A percentile compares a stretch with the other conserved stretches of the same genome.
phyloP scores from a whole-genome alignment of 2,888 invertebrate genomes.

The Nezara viridula region DNA sequence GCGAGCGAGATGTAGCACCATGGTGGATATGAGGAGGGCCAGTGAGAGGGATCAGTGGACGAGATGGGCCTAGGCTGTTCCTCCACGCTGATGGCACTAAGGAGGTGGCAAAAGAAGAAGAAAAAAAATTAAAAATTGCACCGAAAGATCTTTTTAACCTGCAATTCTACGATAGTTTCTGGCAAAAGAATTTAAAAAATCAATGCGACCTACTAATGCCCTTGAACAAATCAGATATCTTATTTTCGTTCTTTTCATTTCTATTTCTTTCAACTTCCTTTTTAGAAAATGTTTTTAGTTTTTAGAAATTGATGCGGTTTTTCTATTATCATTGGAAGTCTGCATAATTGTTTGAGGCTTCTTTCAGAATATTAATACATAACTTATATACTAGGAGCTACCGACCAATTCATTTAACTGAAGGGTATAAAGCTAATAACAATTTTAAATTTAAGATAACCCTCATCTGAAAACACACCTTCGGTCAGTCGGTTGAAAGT shows the following conservation, averaged over 20 bases:
- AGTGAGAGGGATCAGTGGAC: too few species aligned
- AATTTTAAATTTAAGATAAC: too few species aligned
- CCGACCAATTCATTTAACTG: background rate
- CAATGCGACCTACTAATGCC: background rate
- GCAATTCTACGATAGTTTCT: background rate
- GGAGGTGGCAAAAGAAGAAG: too few species aligned
- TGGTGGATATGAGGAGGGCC: too few species aligned
- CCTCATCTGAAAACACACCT: too few species aligned
- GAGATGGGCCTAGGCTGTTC: too few species aligned
- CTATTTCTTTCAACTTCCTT: background rate
- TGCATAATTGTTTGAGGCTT: background rate
- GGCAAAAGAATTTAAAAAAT: background rate
- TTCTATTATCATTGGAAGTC: background rate
- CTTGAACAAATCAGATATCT: background rate
- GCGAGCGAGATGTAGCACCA: too few species aligned
- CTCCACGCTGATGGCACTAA: too few species aligned
- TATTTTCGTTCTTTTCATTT: constrained; percentile 14
- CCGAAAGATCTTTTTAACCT: background rate
- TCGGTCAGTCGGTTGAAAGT: too few species aligned
- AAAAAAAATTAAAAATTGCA: too few species aligned
- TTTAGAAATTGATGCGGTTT: background rate
- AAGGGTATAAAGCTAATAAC: background rate
- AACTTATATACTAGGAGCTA: fast-evolving
- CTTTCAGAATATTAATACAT: background rate
- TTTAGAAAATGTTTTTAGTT: background rate